Base-by-base conservation (phyloP, 2,888 invertebrate genomes). In the Tanytarsus gracilentus region DNA sequence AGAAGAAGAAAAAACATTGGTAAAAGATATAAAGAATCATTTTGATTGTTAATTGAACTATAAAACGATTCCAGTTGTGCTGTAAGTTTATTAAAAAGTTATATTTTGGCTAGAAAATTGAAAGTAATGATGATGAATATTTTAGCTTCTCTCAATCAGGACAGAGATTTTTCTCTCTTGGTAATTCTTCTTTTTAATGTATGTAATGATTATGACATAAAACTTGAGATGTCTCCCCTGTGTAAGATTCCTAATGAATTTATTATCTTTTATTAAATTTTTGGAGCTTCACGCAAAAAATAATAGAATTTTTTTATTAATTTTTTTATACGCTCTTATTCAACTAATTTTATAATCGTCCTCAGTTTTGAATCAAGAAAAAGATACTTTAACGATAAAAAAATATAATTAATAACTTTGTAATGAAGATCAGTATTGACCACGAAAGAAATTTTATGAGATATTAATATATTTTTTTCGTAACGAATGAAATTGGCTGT, bases 41-140 rank as follows among this genome's bases (percentile, higher is more conserved):
- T n/a, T 5, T 44, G 44, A 44, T 40, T 40, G 40, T 40, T 40
- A 40, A 40, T 44, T 23, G 2, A 11, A 33, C 33, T 33, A 33
- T 58, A 58, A 58, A 58, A 58, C 48, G 48, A 58, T 58, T 58
- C 58, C 58, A 58, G 18, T 58, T 39, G 58, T 9, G 58, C 44
- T 58, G 58, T 58, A 58, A 44, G 58, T 58, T 58, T n/a, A 58
- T 29, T 25, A 30, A 53, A n/a, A n/a, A n/a, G n/a, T n/a, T n/a
- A n/a, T n/a, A n/a, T n/a, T 53, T 53, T 53, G 44, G 44, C 23
- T 44, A 44, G 16, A 14, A n/a, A 36, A 14, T 14, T n/a, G n/a
- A 14, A 36, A 11, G 36, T 14, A 36, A 33, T 23, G 23, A 44
- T 18, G 44, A 18, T 2, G 36, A 36, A 36, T 14, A 36, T 11